Evolutionary conservation across 1,140 invertebrate genomes (phyloP), one percentile per base, ranked within the genome.

Genomic region (Stegodyphus mimosarum): DNA sequence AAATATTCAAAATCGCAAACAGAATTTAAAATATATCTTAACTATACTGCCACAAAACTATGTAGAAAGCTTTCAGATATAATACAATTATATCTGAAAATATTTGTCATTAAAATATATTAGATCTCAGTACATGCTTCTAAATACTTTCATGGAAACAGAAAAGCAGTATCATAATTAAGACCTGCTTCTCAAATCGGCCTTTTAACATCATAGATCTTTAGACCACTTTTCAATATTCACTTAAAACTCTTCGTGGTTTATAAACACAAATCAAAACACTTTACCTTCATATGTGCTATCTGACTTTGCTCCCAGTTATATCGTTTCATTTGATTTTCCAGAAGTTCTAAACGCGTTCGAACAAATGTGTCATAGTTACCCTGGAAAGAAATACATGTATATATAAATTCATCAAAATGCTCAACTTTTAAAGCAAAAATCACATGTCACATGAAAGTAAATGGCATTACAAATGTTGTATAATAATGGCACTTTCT

Each of bases 271-370:
- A 33, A 1, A 33, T 33, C 33, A 33, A 33, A 33, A 33, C 33
- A 33, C 33, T 87, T 87, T 90, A 95, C 95, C 93, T 99, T 99
- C 98, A 99, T 99, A 89, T 99, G 96, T 84, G 97, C 93, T 76
- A 99, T 99, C 91, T 99, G 98, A 92, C 99, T 97, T 90, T 99
- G 99, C 91, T 99, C 98, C 98, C 98, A 99, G 88, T 99, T 97
- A 90, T 99, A 99, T 88, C 98, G 96, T 90, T 99, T 99, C 92
- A 95, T 96, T 91, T 99, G 98, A 91, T 99, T 99, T 91, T 99
- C 98, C 78, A 99, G 92, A 87, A 99, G 92, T 91, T 99, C 99
- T 92, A 96, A 92, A 83, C 98, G 92, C 5, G 97, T 99, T 87
- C 95, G 93, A 6, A 98, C 93, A 90, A 99, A 99, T 0, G 96